Evolutionary conservation across 2,113 vertebrate species (phyloP).

Genomic region (Felis catus): F.catus_Fca126_mat1.0 CM031427.1:2927001-2927500

Average conservation of each 20-base stretch:
- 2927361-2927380: neutral
- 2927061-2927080: no score
- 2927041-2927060: no score
- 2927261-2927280: neutral
- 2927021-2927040: no score
- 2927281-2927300: neutral
- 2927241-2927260: neutral
- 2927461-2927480: neutral
- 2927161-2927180: no score
- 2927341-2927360: neutral
- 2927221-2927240: neutral
- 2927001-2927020: no score
- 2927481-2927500: neutral
- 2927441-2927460: neutral
- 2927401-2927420: neutral
- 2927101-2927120: no score
- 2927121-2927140: no score
- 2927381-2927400: fast-evolving
- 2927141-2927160: no score
- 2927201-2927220: neutral
- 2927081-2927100: no score
- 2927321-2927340: neutral
- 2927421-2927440: neutral
- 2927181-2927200: neutral
- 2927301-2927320: neutral